These are phyloP conservation scores for Lagocephalus sceleratus DNA, from an alignment of 2,797 vertebrate genomes.

Conservation along the genomic window DNA sequence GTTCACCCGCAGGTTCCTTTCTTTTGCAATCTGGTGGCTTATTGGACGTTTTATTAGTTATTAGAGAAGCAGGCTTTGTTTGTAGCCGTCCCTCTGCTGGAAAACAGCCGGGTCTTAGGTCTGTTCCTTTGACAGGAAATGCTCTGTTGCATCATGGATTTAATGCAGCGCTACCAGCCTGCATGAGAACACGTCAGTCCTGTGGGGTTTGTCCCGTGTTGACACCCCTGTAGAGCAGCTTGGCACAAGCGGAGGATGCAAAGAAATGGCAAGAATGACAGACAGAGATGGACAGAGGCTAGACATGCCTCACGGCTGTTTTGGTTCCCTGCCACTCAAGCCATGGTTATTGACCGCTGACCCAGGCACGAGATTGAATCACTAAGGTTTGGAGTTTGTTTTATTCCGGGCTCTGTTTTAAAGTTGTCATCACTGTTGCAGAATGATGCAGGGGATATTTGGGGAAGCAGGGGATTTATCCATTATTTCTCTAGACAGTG, in stretches of 20 bases:
- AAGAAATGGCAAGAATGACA: slow-evolving; percentile 17
- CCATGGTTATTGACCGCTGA: slow-evolving; percentile 27
- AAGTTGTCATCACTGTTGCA: too few relatives aligned
- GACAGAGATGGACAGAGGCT: slow-evolving; percentile 44
- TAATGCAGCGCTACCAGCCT: slow-evolving; percentile 44
- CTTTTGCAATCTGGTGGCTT: too few relatives aligned
- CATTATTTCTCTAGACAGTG: neutral
- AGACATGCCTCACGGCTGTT: slow-evolving; percentile 54
- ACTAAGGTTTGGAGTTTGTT: slow-evolving; percentile 4
- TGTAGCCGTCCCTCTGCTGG: slow-evolving; percentile 14
- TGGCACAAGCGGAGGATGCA: slow-evolving; percentile 5
- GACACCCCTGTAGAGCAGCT: slow-evolving; percentile 33
- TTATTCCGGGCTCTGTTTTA: neutral
- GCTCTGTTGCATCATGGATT: slow-evolving; percentile 18
- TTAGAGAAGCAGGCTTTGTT: neutral
- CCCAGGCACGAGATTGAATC: slow-evolving; percentile 12
- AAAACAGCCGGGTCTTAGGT: slow-evolving; percentile 39
- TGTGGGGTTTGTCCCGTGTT: slow-evolving; percentile 27
- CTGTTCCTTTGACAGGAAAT: slow-evolving; percentile 24
- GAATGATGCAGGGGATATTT: too few relatives aligned
- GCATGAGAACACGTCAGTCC: slow-evolving; percentile 47
- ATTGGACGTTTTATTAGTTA: neutral
- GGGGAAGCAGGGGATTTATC: too few relatives aligned
- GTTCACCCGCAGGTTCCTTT: too few relatives aligned
- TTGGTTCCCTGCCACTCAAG: slow-evolving; percentile 39